Evolutionary conservation across 2,888 invertebrate species (phyloP).

Genomic region (Drosophila paranaensis): DNA sequence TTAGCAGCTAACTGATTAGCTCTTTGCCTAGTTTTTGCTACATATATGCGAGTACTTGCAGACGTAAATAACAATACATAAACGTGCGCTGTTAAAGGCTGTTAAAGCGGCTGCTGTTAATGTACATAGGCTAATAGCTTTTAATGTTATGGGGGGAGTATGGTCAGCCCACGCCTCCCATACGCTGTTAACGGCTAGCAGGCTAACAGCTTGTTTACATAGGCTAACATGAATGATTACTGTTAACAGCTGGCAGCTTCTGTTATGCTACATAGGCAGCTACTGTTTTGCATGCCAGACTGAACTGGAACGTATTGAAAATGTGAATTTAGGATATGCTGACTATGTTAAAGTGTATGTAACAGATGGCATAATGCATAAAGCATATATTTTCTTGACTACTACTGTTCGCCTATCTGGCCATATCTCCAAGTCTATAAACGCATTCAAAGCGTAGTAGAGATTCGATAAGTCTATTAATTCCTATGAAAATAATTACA

Average conservation of each 20-base stretch:
- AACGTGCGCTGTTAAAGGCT: slow-evolving; percentile 19
- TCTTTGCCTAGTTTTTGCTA: slow-evolving; percentile 16
- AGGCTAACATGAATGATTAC: background rate
- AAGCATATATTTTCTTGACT: background rate
- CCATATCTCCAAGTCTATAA: too few species aligned
- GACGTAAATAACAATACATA: background rate
- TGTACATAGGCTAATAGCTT: too few species aligned
- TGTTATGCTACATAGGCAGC: background rate
- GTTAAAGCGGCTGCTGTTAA: background rate
- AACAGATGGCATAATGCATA: background rate
- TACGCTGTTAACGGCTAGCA: background rate
- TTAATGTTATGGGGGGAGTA: background rate
- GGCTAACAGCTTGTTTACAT: background rate
- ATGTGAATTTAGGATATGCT: background rate
- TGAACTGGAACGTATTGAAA: background rate
- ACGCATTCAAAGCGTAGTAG: too few species aligned
- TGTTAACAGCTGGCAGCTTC: slow-evolving; percentile 21
- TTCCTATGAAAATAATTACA: too few species aligned
- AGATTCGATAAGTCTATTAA: too few species aligned
- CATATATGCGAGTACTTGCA: background rate
- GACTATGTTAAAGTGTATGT: background rate
- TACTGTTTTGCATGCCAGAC: slow-evolving; percentile 1
- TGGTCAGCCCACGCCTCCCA: background rate
- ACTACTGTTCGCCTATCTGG: too few species aligned
- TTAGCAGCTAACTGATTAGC: slow-evolving; percentile 54